phyloP scores from a whole-genome alignment of 2,797 vertebrate genomes.

The Nannoperca australis region DNA sequence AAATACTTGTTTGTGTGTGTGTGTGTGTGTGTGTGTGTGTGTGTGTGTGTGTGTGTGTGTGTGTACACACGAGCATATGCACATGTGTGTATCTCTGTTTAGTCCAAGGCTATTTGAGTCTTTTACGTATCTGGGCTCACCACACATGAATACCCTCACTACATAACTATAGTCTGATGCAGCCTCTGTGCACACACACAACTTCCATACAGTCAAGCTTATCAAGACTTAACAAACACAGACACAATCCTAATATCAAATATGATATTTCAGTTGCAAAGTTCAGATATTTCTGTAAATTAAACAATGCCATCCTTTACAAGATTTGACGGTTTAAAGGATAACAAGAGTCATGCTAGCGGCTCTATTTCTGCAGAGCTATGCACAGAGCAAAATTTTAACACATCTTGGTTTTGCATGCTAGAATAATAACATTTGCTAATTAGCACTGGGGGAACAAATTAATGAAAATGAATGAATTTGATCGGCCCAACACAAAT shows the following conservation, averaged over 20 bases:
- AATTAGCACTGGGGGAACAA: not conserved
- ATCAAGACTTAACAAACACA: not conserved
- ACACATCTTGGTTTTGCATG: not conserved
- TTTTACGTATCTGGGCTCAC: constrained; percentile 57
- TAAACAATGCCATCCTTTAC: not conserved
- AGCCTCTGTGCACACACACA: not conserved
- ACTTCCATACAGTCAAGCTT: not conserved
- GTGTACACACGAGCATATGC: not conserved
- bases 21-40: constrained; percentile 15
- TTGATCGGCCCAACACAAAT: not conserved
- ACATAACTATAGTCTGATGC: constrained; percentile 49
- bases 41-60: constrained; percentile 5
- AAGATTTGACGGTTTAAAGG: not conserved
- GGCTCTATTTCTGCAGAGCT: not conserved
- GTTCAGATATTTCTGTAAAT: not conserved
- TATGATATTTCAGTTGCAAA: not conserved
- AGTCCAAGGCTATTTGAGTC: constrained; percentile 55
- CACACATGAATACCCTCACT: constrained; percentile 43
- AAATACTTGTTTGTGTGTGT: constrained; percentile 26
- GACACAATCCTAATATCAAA: not conserved
- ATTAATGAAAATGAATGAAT: too few relatives aligned
- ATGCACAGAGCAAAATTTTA: not conserved
- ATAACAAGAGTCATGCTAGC: not conserved
- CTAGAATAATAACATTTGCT: not conserved
- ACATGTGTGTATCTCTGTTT: constrained; percentile 18